Conservation (phyloP, 1,140 invertebrate species). For the Penaeus japonicus region DNA sequence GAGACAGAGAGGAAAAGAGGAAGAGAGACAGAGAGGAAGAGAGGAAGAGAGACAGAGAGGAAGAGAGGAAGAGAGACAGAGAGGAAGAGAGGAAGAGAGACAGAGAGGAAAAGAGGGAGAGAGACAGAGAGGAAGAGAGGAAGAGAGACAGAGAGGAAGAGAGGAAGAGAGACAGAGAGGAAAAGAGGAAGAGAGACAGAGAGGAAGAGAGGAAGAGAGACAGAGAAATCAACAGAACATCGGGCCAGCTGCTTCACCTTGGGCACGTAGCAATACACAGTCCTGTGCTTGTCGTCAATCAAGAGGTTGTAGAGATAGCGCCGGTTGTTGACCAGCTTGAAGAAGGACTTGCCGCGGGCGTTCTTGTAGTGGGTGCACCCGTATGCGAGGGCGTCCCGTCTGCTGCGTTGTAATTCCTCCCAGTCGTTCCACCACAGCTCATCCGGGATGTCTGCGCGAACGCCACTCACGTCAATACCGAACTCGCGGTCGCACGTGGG, state of each 20-base stretch:
- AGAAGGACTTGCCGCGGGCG: neutral
- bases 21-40: too few relatives aligned
- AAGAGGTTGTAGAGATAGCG: constrained; percentile 47
- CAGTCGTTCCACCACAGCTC: constrained; percentile 42
- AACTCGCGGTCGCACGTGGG: neutral
- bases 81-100: too few relatives aligned
- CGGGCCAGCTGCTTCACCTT: neutral
- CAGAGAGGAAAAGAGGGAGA: too few relatives aligned
- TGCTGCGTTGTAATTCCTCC: constrained; percentile 25
- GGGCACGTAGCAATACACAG: constrained; percentile 43
- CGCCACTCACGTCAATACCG: neutral
- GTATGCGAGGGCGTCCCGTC: neutral
- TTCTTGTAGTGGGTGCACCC: neutral
- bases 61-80: too few relatives aligned
- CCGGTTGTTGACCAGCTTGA: neutral
- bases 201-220: too few relatives aligned
- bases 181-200: too few relatives aligned
- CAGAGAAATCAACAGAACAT: too few relatives aligned
- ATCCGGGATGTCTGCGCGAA: neutral
- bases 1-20: too few relatives aligned
- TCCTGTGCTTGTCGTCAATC: constrained; percentile 28
- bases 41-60: too few relatives aligned
- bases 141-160: too few relatives aligned
- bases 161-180: too few relatives aligned
- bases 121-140: too few relatives aligned